phyloP scores from a whole-genome alignment of 1,140 invertebrate species.

The Metopolophium dirhodum region DNA sequence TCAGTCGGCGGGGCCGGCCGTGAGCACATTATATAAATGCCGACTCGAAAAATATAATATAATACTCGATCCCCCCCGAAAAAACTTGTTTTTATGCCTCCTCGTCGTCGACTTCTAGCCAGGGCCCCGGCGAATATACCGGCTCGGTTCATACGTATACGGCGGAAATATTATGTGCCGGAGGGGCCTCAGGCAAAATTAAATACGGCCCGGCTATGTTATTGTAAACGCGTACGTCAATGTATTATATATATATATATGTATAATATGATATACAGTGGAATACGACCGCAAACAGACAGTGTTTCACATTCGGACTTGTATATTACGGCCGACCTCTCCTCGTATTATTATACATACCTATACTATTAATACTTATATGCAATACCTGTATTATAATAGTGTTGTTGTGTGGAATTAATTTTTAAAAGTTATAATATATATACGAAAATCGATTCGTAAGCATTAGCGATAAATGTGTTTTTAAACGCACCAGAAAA shows the following conservation, averaged over 20 bases:
- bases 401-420: slow-evolving; percentile 12
- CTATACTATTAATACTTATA: too few species aligned
- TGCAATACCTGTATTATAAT: not conserved
- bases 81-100: slow-evolving; percentile 5
- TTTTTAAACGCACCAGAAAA: slow-evolving; percentile 49
- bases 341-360: not conserved
- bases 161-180: not conserved
- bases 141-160: not conserved
- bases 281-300: not conserved
- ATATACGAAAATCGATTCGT: slow-evolving; percentile 42
- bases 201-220: not conserved
- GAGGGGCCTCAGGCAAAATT: not conserved
- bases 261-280: not conserved
- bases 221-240: not conserved
- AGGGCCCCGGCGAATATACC: slow-evolving; percentile 3
- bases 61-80: not conserved
- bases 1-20: not conserved
- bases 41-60: slow-evolving; percentile 22
- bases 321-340: not conserved
- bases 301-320: slow-evolving; percentile 1
- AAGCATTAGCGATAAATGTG: slow-evolving; percentile 36
- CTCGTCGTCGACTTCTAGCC: not conserved
- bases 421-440: not conserved
- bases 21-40: not conserved
- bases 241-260: not conserved